Conservation (phyloP, 2,888 invertebrate species). For the Ennomos erosarius region DNA sequence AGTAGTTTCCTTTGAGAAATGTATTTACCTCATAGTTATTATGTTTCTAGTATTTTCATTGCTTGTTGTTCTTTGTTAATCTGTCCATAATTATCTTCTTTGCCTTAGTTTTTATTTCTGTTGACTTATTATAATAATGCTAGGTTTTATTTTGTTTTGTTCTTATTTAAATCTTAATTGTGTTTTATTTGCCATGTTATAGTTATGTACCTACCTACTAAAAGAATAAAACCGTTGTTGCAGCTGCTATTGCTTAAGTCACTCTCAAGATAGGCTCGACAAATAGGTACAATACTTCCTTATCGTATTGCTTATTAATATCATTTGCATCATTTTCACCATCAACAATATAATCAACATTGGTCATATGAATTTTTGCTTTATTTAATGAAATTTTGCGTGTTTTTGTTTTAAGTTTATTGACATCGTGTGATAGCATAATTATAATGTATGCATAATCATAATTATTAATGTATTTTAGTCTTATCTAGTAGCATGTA, state of each 20-base stretch:
- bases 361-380: constrained; percentile 23
- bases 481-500: constrained; percentile 22
- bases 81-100: not conserved
- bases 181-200: constrained; percentile 25
- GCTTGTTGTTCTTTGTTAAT: not conserved
- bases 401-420: constrained; percentile 26
- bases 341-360: constrained; percentile 27
- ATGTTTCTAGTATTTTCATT: not conserved
- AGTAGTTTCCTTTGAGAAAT: too few species aligned
- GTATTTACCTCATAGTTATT: too few species aligned
- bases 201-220: constrained; percentile 60
- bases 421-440: constrained; percentile 29
- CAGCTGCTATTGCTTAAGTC: constrained; percentile 85
- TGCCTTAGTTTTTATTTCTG: not conserved
- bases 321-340: constrained; percentile 55
- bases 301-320: constrained; percentile 69
- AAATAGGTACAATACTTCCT: constrained; percentile 80
- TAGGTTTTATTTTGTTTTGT: constrained; percentile 11
- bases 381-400: constrained; percentile 23
- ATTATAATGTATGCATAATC: too few species aligned
- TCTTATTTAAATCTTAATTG: constrained; percentile 13
- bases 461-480: constrained; percentile 7
- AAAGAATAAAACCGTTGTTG: constrained; percentile 67
- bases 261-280: constrained; percentile 78
- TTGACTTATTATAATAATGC: constrained; percentile 5